A percentile compares a stretch with the other conserved stretches of the same genome.
phyloP scores from a whole-genome alignment of 1,140 invertebrate species.

The Drosophila ogumai region DNA sequence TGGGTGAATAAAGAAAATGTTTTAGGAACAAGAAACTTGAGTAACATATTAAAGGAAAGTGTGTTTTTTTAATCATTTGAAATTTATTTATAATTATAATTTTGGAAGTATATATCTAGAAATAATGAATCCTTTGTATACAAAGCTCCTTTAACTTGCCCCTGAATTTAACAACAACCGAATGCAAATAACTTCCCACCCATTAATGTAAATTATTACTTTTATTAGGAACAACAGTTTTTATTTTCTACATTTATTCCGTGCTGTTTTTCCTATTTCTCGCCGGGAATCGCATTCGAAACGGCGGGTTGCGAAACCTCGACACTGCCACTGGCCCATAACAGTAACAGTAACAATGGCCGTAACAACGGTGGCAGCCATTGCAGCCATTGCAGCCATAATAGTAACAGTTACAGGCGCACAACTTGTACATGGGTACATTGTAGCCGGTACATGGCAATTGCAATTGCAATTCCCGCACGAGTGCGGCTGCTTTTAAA shows the following conservation, averaged over 20 bases:
- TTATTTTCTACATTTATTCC: background rate
- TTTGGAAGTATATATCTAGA: background rate
- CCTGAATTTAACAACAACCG: background rate
- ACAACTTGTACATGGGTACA: slow-evolving; percentile 56
- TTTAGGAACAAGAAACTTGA: background rate
- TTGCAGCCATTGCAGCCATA: slow-evolving; percentile 26
- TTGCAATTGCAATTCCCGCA: slow-evolving; percentile 76
- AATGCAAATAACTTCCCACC: slow-evolving; percentile 3
- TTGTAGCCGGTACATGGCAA: slow-evolving; percentile 53
- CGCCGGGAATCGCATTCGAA: slow-evolving; percentile 11
- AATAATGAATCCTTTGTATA: no score
- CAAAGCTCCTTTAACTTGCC: background rate
- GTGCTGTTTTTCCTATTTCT: background rate
- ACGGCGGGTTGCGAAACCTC: slow-evolving; percentile 21
- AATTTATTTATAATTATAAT: no score
- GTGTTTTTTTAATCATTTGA: background rate
- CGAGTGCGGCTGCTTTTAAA: slow-evolving; percentile 76
- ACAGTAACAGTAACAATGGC: slow-evolving; percentile 55
- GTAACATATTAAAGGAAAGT: background rate
- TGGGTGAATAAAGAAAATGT: background rate
- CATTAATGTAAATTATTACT: slow-evolving; percentile 39
- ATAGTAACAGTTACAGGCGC: slow-evolving; percentile 49
- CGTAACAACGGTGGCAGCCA: slow-evolving; percentile 31
- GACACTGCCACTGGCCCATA: slow-evolving; percentile 50
- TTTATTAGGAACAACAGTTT: slow-evolving; percentile 19